Percentiles rank a stretch among this genome's conserved stretches.
These are phyloP conservation scores for Chloroceryle amazona DNA, from an alignment of 2,797 vertebrate genomes.

Conservation along the genomic window DNA sequence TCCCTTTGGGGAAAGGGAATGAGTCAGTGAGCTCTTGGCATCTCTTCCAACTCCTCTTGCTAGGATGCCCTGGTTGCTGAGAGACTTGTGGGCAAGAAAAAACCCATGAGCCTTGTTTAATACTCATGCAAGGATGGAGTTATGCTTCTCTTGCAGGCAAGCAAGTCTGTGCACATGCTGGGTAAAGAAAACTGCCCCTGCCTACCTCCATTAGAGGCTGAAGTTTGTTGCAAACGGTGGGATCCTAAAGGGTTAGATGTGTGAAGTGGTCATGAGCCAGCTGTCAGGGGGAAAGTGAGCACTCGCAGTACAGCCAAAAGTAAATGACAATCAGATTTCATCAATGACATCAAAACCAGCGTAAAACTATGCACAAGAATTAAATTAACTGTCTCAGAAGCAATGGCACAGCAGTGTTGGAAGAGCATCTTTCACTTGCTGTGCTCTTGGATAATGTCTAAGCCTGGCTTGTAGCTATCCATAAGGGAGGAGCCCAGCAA, in stretches of 20 bases:
- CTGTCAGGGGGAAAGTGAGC: background rate
- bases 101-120: background rate
- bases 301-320: background rate
- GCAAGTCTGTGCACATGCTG: background rate
- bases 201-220: background rate
- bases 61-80: background rate
- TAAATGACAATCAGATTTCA: slow-evolving; percentile 8
- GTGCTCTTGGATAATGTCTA: background rate
- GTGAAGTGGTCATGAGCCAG: background rate
- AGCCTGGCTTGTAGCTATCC: background rate
- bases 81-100: background rate
- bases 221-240: background rate
- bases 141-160: slow-evolving; percentile 18
- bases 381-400: slow-evolving; percentile 53
- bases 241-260: background rate
- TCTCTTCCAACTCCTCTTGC: background rate
- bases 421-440: background rate
- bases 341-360: slow-evolving; percentile 1
- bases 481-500: background rate
- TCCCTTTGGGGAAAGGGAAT: background rate
- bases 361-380: slow-evolving; percentile 10
- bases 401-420: background rate
- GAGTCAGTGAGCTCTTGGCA: background rate
- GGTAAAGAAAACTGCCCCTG: background rate
- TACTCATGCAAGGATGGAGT: background rate